These are phyloP conservation scores for Psix sp. DNA, from an alignment of 1,140 invertebrate genomes.

Conservation along the genomic window DNA sequence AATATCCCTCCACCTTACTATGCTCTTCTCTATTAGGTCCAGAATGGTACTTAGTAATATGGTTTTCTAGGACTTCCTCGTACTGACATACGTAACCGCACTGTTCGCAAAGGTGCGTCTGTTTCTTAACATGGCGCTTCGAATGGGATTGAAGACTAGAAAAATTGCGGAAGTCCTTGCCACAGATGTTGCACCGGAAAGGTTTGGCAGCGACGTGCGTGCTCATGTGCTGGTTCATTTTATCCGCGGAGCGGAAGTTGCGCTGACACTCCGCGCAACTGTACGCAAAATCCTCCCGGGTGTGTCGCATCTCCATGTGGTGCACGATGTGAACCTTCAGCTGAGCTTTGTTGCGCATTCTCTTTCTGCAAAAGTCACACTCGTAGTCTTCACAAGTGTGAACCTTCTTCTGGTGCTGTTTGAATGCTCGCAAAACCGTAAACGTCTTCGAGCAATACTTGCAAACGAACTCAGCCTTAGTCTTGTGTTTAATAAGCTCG, in stretches of 20 bases:
- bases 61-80: conserved; percentile 29
- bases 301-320: not conserved
- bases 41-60: conserved; percentile 27
- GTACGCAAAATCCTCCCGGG: not conserved
- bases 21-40: conserved; percentile 5
- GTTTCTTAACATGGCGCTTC: conserved; percentile 11
- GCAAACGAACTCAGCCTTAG: conserved; percentile 16
- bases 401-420: not conserved
- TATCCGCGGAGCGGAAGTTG: conserved; percentile 1
- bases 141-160: not conserved
- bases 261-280: conserved; percentile 10
- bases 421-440: not conserved
- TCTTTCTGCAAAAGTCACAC: conserved; percentile 28
- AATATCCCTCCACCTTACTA: not conserved
- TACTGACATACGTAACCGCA: conserved; percentile 36
- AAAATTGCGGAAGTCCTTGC: not conserved
- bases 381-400: not conserved
- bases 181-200: conserved; percentile 8
- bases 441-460: not conserved
- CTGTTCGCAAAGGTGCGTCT: conserved; percentile 30
- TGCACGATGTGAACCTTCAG: conserved; percentile 6
- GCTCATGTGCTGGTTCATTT: conserved; percentile 8
- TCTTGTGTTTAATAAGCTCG: conserved; percentile 19
- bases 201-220: not conserved
- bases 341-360: not conserved